phyloP scores from a whole-genome alignment of 2,888 invertebrate species.

The Pristionchus mayeri region DNA sequence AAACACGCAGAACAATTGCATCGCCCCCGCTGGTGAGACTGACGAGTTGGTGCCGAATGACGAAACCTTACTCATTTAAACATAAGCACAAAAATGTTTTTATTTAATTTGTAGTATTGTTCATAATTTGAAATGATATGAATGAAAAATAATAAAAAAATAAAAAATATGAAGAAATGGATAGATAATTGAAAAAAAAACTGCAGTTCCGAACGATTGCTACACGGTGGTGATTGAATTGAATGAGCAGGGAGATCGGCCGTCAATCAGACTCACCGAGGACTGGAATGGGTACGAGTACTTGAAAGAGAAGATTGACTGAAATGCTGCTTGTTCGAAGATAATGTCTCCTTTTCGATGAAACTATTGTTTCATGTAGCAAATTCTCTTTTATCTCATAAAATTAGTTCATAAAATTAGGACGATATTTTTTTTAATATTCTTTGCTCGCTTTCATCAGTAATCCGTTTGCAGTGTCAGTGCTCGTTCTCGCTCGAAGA shows the following conservation, averaged over 20 bases:
- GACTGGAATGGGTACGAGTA: constrained; percentile 31
- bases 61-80: background rate
- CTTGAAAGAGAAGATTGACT: background rate
- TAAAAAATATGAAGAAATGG: too few species aligned
- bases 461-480: background rate
- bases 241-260: constrained; percentile 71
- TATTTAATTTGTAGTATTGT: too few species aligned
- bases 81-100: background rate
- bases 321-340: too few species aligned
- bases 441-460: background rate
- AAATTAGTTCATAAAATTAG: too few species aligned
- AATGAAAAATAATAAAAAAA: too few species aligned
- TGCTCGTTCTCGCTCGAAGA: constrained; percentile 44
- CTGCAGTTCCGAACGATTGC: background rate
- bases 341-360: too few species aligned
- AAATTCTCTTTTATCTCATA: too few species aligned
- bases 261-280: constrained; percentile 69
- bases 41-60: too few species aligned
- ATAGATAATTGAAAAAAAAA: too few species aligned
- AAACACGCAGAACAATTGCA: constrained; percentile 12
- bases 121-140: too few species aligned
- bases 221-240: constrained; percentile 73
- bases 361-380: too few species aligned
- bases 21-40: constrained; percentile 4
- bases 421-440: too few species aligned